Evolutionary conservation across 1,140 invertebrate genomes (phyloP), one percentile per base, ranked within the genome.

Genomic region (Nylanderia fulva): DNA sequence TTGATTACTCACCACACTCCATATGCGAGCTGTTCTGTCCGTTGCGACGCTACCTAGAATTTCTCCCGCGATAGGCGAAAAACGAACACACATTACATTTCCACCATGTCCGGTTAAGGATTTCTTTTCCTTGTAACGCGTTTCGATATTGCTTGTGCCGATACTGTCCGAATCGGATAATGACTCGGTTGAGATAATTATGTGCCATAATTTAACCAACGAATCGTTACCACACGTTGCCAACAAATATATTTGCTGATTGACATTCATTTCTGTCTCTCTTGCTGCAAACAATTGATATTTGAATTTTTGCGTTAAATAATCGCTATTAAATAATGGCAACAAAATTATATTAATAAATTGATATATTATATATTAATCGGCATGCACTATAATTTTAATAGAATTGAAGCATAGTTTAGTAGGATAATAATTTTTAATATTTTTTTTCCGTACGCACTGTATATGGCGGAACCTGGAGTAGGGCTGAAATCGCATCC

Each of bases 201-300:
- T 94, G 58, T 95, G 95, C 97, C 97, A 98, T 2, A 97, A 88
- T 91, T 97, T 97, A 0, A 97, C 96, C 1, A 96, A 88, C 74
- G 96, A 96, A 91, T 98, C 97, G 88, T 97, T 97, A 6, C 97
- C 97, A 89, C 97, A 96, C 1, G 96, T 96, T 3, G 96, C 96
- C 72, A 97, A 86, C 27, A 97, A 87, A 90, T 96, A 96, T 29
- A 91, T 91, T 63, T 93, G 92, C 4, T 89, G 91, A 11, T 90
- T 84, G 52, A 91, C 83, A 1, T 80, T 72, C 5, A 87, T 85
- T 5, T 89, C 85, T 6, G 87, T 64, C 11, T 90, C 85, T n/a
- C 84, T 88, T 27, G 90, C 93, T 93, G 42, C 9, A 74, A 84
- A 48, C 1, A 77, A 5, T 63, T 8, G 27, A 42, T 36, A 33